phyloP scores from a whole-genome alignment of 2,113 vertebrate species.

The Hemibagrus wyckioides region DNA sequence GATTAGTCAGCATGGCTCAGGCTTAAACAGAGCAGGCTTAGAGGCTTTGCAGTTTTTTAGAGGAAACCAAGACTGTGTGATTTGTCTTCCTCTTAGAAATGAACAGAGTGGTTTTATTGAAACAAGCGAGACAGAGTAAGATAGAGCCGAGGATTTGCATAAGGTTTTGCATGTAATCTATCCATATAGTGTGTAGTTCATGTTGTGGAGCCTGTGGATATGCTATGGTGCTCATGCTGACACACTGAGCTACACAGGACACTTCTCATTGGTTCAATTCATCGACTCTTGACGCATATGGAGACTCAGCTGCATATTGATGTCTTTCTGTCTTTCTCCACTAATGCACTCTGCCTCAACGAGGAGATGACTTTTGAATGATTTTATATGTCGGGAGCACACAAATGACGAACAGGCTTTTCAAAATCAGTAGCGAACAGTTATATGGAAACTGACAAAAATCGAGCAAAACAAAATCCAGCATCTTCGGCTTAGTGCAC shows the following conservation, averaged over 20 bases:
- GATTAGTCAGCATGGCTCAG: not conserved
- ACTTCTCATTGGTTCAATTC: not conserved
- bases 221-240: not conserved
- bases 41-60: not conserved
- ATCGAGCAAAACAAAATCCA: not conserved
- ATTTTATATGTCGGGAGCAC: not conserved
- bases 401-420: not conserved
- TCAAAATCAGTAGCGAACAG: not conserved
- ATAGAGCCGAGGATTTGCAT: slow-evolving; percentile 20
- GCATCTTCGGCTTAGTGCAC: not conserved
- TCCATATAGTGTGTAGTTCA: not conserved
- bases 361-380: not conserved
- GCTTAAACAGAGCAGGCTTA: not conserved
- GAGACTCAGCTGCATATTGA: not conserved
- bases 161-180: slow-evolving; percentile 10
- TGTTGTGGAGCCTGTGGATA: not conserved
- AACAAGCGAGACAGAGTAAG: not conserved
- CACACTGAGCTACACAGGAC: not conserved
- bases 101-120: not conserved
- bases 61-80: not conserved
- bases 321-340: not conserved
- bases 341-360: not conserved
- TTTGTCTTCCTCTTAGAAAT: slow-evolving; percentile 1
- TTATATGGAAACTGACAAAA: not conserved
- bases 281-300: not conserved